These are phyloP conservation scores for Grapholita molesta DNA, from an alignment of 1,140 invertebrate species.

Conservation along the genomic window DNA sequence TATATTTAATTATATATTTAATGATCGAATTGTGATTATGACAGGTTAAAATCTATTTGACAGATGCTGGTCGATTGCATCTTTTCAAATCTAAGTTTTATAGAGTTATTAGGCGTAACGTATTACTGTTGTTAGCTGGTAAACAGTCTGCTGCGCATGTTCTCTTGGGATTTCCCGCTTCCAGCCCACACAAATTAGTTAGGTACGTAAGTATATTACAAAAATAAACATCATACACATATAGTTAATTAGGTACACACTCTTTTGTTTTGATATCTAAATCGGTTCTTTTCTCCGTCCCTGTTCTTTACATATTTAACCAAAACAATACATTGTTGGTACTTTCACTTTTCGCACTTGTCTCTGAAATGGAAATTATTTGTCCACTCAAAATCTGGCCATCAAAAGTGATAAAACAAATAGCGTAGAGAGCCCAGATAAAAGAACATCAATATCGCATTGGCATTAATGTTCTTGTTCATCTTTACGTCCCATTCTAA, in stretches of 20 bases:
- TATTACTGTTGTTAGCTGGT: background rate
- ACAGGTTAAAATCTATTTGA: too few relatives aligned
- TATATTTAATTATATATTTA: too few relatives aligned
- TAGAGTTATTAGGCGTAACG: too few relatives aligned
- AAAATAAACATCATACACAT: too few relatives aligned
- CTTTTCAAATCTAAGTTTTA: too few relatives aligned
- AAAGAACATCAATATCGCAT: background rate
- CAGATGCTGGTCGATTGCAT: too few relatives aligned
- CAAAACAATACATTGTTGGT: background rate
- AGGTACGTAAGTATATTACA: too few relatives aligned
- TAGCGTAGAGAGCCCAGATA: background rate
- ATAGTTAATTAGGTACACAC: background rate
- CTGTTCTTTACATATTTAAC: too few relatives aligned
- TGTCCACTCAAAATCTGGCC: background rate
- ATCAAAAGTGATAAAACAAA: background rate
- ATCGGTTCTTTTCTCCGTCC: background rate
- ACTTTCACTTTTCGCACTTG: background rate
- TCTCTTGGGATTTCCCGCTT: background rate
- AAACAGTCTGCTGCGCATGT: background rate
- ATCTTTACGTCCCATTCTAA: too few relatives aligned
- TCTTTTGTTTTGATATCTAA: background rate
- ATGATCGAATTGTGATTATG: too few relatives aligned
- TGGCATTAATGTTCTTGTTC: too few relatives aligned
- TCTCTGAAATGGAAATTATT: background rate
- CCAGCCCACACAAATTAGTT: too few relatives aligned